Evolutionary conservation across 2,797 vertebrate species (phyloP).

Genomic region (Phoeniculus purpureus): DNA sequence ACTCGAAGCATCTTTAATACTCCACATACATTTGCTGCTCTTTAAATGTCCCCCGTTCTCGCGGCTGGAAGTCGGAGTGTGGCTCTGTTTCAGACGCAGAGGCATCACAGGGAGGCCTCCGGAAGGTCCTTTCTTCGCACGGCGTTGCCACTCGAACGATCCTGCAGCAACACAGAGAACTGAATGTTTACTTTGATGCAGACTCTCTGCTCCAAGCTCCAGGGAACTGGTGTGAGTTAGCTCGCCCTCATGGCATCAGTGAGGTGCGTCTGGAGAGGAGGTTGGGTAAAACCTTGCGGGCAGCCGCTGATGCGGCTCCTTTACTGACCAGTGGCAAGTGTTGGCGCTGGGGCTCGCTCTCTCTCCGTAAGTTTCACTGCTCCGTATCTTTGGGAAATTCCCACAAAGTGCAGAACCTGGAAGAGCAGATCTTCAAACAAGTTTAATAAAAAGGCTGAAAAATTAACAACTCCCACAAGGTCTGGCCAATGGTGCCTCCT

Average conservation of each 20-base stretch:
- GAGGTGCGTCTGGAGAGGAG: background rate
- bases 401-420: background rate
- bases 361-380: background rate
- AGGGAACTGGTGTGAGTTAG: too few relatives aligned
- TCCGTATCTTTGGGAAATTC: background rate
- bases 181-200: background rate
- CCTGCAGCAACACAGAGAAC: background rate
- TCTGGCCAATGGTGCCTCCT: background rate
- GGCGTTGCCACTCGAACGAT: background rate
- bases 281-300: background rate
- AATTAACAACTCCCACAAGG: background rate
- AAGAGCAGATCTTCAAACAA: background rate
- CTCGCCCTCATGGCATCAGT: background rate
- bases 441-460: background rate
- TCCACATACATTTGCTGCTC: background rate
- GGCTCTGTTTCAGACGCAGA: background rate
- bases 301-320: background rate
- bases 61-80: background rate
- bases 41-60: background rate
- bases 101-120: rapidly evolving
- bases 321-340: background rate
- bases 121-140: background rate
- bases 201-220: background rate
- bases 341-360: background rate
- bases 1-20: background rate